A percentile compares a stretch with the other conserved stretches of the same genome.
Evolutionary conservation across 2,888 invertebrate genomes (phyloP).

Genomic region (Coleophora deauratella): DNA sequence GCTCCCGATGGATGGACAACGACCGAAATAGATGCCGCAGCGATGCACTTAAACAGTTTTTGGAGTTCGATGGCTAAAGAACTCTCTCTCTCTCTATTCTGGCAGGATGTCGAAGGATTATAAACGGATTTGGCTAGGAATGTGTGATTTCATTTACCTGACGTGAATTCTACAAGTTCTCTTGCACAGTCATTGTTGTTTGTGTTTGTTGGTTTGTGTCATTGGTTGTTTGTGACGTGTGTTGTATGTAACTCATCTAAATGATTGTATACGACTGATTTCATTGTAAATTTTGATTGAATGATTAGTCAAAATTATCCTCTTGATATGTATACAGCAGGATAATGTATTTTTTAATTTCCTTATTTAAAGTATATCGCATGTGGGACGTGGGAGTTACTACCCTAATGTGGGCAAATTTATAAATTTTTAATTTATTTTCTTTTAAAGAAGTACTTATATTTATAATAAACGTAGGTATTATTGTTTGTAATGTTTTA

Average conservation of each 20-base stretch:
- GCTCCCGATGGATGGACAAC: conserved; percentile 59
- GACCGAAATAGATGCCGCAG: conserved; percentile 61
- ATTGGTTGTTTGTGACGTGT: too few relatives aligned
- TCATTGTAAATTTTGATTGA: conserved; percentile 6
- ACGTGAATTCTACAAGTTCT: not conserved
- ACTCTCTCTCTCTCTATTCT: conserved; percentile 24
- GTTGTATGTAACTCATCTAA: too few relatives aligned
- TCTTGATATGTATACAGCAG: too few relatives aligned
- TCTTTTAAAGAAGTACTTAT: too few relatives aligned
- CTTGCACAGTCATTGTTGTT: conserved; percentile 6
- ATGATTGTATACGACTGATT: not conserved
- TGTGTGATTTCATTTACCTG: not conserved
- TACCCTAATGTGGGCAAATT: too few relatives aligned
- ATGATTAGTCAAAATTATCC: not conserved
- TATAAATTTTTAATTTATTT: too few relatives aligned
- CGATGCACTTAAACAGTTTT: conserved; percentile 36
- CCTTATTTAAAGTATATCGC: too few relatives aligned
- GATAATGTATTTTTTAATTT: too few relatives aligned
- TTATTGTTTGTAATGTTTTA: too few relatives aligned
- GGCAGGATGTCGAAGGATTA: conserved; percentile 23
- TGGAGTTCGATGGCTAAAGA: conserved; percentile 41
- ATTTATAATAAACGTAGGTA: too few relatives aligned
- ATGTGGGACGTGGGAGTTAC: too few relatives aligned
- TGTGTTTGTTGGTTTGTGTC: not conserved
- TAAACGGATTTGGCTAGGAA: conserved; percentile 1